A percentile compares a stretch with the other conserved stretches of the same genome.
Evolutionary conservation across 2,797 vertebrate genomes (phyloP).

Genomic region (Chelidonichthys spinosus): DNA sequence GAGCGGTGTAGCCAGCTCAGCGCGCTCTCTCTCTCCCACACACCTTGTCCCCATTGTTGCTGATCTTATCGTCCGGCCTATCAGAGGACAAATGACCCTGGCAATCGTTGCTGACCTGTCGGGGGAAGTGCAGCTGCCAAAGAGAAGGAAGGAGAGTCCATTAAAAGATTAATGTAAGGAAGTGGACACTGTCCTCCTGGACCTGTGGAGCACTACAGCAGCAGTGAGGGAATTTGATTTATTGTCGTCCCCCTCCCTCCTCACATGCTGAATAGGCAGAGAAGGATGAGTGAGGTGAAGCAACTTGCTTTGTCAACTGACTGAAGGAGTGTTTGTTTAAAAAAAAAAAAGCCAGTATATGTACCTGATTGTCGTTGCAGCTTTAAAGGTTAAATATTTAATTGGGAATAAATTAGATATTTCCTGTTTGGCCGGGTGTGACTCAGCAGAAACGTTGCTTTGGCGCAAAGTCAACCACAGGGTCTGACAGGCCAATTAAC

Average conservation of each 20-base stretch:
- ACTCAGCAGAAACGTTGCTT: constrained; percentile 52
- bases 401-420: constrained; percentile 33
- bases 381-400: constrained; percentile 25
- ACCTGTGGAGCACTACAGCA: constrained; percentile 78
- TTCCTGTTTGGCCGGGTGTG: constrained; percentile 34
- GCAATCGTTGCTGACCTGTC: constrained; percentile 79
- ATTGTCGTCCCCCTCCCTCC: constrained; percentile 45
- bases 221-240: constrained; percentile 80
- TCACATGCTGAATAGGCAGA: constrained; percentile 74
- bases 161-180: constrained; percentile 88
- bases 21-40: constrained; percentile 50
- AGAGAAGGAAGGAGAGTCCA: constrained; percentile 81
- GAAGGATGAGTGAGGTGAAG: constrained; percentile 59
- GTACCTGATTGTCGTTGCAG: constrained; percentile 7
- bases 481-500: constrained; percentile 66
- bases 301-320: constrained; percentile 53
- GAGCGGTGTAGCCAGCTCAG: constrained; percentile 65
- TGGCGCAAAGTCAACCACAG: constrained; percentile 46
- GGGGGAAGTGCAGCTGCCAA: constrained; percentile 75
- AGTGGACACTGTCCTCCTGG: constrained; percentile 83
- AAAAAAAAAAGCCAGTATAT: too few relatives aligned
- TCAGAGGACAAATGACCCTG: constrained; percentile 83
- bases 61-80: constrained; percentile 83
- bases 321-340: constrained; percentile 42
- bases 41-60: constrained; percentile 77